These are phyloP conservation scores for Crocidura indochinensis DNA, from an alignment of 2,797 vertebrate genomes.

Conservation along the genomic window DNA sequence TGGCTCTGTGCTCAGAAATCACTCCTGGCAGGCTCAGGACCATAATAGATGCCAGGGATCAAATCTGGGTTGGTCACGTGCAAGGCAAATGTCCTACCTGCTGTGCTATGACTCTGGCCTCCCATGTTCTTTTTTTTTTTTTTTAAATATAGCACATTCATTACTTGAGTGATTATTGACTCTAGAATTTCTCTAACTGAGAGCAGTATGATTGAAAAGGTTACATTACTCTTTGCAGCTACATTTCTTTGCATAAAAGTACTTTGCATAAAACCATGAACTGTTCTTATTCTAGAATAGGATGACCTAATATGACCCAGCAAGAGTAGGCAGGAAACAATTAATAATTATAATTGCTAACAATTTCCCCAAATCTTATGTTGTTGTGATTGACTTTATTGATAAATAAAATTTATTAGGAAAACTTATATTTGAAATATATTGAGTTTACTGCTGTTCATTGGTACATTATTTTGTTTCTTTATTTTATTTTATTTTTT, in stretches of 20 bases:
- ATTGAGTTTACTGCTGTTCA: conserved; percentile 27
- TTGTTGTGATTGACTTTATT: not conserved
- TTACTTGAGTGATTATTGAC: not conserved
- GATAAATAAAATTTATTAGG: conserved; percentile 45
- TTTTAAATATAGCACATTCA: not conserved
- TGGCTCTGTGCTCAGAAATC: too few relatives aligned
- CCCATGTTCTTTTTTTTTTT: too few relatives aligned
- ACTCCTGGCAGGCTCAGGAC: too few relatives aligned
- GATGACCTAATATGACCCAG: not conserved
- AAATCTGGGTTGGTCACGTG: too few relatives aligned
- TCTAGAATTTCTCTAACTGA: conserved; percentile 20
- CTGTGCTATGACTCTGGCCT: too few relatives aligned
- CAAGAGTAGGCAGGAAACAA: not conserved
- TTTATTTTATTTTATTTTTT: too few relatives aligned
- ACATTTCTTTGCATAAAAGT: not conserved
- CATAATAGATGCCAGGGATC: too few relatives aligned
- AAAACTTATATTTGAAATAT: conserved; percentile 33
- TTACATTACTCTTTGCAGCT: conserved; percentile 18
- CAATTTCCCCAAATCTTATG: not conserved
- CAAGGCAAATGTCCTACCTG: too few relatives aligned
- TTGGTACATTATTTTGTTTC: conserved; percentile 37
- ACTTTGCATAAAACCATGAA: conserved; percentile 13
- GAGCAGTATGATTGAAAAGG: not conserved
- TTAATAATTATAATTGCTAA: not conserved
- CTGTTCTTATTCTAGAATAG: conserved; percentile 37